These are phyloP conservation scores for Notolepis coatsorum DNA, from an alignment of 2,797 vertebrate genomes.

Conservation along the genomic window DNA sequence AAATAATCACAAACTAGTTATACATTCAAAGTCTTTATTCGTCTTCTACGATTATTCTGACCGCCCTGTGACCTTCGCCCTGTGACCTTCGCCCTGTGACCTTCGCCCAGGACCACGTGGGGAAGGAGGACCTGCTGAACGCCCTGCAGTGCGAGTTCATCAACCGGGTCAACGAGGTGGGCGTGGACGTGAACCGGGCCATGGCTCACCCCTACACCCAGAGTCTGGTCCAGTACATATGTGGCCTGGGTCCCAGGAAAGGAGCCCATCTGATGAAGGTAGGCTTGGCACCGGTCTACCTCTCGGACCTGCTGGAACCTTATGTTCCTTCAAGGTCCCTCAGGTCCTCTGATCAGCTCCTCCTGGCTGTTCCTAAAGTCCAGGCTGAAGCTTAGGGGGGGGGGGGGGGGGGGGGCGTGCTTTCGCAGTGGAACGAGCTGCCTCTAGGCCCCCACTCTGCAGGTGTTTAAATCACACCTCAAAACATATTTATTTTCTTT, in stretches of 20 bases:
- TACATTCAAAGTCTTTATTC: background rate
- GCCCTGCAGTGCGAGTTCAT: constrained; percentile 91
- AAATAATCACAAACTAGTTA: too few relatives aligned
- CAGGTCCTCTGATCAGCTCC: too few relatives aligned
- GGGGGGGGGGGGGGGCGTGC: too few relatives aligned
- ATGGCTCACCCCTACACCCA: constrained; percentile 91
- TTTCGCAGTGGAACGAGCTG: too few relatives aligned
- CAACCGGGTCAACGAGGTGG: constrained; percentile 91
- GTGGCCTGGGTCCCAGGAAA: constrained; percentile 90
- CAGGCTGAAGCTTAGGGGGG: too few relatives aligned
- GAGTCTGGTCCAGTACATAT: constrained; percentile 90
- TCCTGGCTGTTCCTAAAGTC: too few relatives aligned
- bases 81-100: background rate
- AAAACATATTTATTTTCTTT: too few relatives aligned
- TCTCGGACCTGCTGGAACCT: too few relatives aligned
- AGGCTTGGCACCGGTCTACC: background rate
- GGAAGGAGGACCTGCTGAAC: constrained; percentile 89
- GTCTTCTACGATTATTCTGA: background rate
- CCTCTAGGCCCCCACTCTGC: too few relatives aligned
- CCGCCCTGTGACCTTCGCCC: background rate
- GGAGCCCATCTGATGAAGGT: constrained; percentile 91
- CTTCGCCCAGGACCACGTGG: constrained; percentile 84
- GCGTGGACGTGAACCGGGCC: constrained; percentile 91
- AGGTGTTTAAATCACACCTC: too few relatives aligned
- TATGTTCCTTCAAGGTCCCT: too few relatives aligned